Base-by-base conservation (phyloP, 2,113 vertebrate genomes). In the Proteles cristata region DNA sequence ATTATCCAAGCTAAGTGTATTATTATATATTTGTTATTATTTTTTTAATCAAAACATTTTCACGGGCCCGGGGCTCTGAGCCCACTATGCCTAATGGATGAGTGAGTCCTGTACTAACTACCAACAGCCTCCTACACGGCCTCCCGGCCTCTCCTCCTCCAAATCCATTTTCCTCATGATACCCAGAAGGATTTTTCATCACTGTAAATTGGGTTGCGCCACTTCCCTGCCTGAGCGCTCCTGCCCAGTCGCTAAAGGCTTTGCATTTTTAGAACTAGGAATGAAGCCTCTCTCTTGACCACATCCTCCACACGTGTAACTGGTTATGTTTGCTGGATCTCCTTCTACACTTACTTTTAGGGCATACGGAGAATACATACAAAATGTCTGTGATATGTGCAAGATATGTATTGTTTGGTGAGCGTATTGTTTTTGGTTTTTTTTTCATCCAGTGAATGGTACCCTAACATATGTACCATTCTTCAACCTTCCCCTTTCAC, bases 1-100 rank as follows among this genome's bases (percentile, higher is more conserved):
- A 55, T 26, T 65, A 88, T 65, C 21, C 21, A 94, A n/a, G 35
- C 4, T 88, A 26, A 9, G 58, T 79, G 87, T 25, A n/a, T 50
- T 93, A 53, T 19, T 69, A 66, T 43, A 21, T 77, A 25, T 58
- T 48, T 66, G 26, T 55, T 48, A 48, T 74, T 35, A 33, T 68
- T 93, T 61, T 74, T 88, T 88, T 45, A 85, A 87, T 93, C 58
- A 85, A 91, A 88, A 80, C 35, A 79, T 95, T 74, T 61, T 80
- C 39, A 68, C 58, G 53, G 74, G 2, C 19, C 28, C 23, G 35
- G 58, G 35, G 25, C 16, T 83, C 71, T 55, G 33, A 53, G 28
- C 26, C 14, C 63, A 53, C 55, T 45, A 25, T 35, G 26, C 14
- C 48, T 74, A 58, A 33, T 16, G 6, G 11, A 35, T 26, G 74